Percentiles rank a stretch among this genome's conserved stretches.
Conservation (phyloP, 2,797 vertebrate species). For the Gorsachius magnificus region DNA sequence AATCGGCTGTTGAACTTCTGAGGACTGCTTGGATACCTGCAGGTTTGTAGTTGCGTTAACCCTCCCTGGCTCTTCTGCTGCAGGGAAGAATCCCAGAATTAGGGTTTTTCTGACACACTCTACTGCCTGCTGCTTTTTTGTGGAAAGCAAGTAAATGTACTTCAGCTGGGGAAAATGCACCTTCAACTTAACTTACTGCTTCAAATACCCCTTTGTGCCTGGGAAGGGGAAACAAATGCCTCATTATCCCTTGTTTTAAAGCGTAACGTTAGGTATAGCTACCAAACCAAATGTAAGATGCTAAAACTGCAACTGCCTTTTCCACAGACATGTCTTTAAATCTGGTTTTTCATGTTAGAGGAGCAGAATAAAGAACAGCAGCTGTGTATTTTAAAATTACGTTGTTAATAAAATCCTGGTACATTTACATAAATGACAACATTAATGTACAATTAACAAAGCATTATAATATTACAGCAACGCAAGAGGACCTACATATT, state of each 20-base stretch:
- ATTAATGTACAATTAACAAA: slow-evolving; percentile 78
- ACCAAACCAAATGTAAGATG: neutral
- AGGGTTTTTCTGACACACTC: neutral
- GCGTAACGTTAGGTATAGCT: neutral
- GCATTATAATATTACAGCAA: slow-evolving; percentile 77
- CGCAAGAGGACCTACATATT: slow-evolving; percentile 65
- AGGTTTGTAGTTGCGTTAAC: neutral
- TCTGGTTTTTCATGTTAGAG: neutral
- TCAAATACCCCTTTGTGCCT: neutral
- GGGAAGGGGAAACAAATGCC: neutral
- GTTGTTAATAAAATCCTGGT: slow-evolving; percentile 79
- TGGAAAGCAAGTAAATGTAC: neutral
- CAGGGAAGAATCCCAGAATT: neutral
- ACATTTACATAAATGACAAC: slow-evolving; percentile 79
- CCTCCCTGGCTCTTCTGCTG: neutral
- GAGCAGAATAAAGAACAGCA: slow-evolving; percentile 14
- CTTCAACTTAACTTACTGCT: neutral
- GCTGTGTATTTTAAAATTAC: slow-evolving; percentile 68
- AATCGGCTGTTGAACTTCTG: neutral
- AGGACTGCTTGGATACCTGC: neutral
- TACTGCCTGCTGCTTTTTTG: neutral
- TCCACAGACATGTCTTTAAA: neutral
- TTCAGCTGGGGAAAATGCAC: neutral
- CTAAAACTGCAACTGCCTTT: neutral
- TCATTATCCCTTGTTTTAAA: neutral